phyloP scores from a whole-genome alignment of 2,113 vertebrate genomes.

The Cariama cristata region DNA sequence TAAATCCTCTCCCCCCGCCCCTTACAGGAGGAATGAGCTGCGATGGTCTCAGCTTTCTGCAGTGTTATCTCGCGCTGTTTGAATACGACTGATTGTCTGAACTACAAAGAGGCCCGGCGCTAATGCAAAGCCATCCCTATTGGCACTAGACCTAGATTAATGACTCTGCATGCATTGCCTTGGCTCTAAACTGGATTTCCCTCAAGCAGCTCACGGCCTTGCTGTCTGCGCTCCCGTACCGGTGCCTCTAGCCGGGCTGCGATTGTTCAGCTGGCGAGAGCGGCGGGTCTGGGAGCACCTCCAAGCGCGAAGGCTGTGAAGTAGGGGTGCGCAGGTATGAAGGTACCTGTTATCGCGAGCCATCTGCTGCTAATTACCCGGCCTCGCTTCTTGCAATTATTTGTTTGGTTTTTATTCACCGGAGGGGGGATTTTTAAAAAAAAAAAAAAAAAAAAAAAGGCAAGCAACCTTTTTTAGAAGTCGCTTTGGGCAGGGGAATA shows the following conservation, averaged over 20 bases:
- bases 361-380: slow-evolving; percentile 28
- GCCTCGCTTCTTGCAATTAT: background rate
- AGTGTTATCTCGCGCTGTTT: slow-evolving; percentile 58
- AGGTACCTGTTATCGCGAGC: background rate
- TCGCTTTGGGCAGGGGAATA: background rate
- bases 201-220: slow-evolving; percentile 8
- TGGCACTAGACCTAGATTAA: slow-evolving; percentile 67
- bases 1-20: slow-evolving; percentile 66
- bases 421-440: background rate
- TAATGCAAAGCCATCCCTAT: slow-evolving; percentile 66
- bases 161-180: slow-evolving; percentile 58
- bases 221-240: background rate
- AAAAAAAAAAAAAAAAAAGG: background rate
- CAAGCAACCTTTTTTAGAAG: background rate
- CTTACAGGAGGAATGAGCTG: slow-evolving; percentile 46
- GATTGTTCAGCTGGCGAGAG: background rate
- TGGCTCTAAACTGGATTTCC: slow-evolving; percentile 65
- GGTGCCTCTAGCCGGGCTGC: background rate
- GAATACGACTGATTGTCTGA: slow-evolving; percentile 63
- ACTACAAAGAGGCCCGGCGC: slow-evolving; percentile 65
- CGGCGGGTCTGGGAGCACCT: background rate
- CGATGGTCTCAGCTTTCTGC: slow-evolving; percentile 53
- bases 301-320: background rate
- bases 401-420: slow-evolving; percentile 15
- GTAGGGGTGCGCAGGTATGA: slow-evolving; percentile 1